Evolutionary conservation across 1,140 invertebrate genomes (phyloP).

Genomic region (Oryctes rhinoceros): DNA sequence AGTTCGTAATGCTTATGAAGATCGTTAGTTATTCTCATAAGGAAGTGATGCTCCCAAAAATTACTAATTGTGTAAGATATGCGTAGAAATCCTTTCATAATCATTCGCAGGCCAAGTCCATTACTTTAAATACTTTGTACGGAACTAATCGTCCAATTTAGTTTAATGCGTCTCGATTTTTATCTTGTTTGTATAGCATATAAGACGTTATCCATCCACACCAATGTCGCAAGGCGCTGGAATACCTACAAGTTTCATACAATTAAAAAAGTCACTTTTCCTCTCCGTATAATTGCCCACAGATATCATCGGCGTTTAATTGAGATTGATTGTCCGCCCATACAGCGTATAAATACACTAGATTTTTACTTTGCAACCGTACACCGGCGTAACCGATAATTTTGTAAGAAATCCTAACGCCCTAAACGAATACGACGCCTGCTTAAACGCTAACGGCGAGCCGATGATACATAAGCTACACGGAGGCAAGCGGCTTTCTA

Average conservation of each 20-base stretch:
- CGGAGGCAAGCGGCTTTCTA: not conserved
- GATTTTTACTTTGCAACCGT: not conserved
- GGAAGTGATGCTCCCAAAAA: no score
- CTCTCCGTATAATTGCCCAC: not conserved
- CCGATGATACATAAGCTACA: not conserved
- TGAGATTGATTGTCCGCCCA: constrained; percentile 8
- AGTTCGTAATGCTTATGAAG: no score
- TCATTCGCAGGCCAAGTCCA: no score
- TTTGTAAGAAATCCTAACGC: constrained; percentile 1
- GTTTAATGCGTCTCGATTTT: not conserved
- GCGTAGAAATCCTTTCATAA: no score
- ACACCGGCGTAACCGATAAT: not conserved
- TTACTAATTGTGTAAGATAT: no score
- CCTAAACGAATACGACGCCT: not conserved
- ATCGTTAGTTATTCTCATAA: no score
- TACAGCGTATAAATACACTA: not conserved
- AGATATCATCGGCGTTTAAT: not conserved
- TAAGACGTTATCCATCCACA: not conserved
- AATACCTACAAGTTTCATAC: not conserved
- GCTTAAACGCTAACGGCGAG: not conserved
- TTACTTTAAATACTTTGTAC: no score
- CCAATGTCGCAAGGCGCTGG: not conserved
- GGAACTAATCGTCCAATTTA: no score
- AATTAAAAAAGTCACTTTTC: constrained; percentile 5
- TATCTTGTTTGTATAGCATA: not conserved